Evolutionary conservation across 2,113 vertebrate genomes (phyloP).

Genomic region (Syngnathoides biaculeatus): DNA sequence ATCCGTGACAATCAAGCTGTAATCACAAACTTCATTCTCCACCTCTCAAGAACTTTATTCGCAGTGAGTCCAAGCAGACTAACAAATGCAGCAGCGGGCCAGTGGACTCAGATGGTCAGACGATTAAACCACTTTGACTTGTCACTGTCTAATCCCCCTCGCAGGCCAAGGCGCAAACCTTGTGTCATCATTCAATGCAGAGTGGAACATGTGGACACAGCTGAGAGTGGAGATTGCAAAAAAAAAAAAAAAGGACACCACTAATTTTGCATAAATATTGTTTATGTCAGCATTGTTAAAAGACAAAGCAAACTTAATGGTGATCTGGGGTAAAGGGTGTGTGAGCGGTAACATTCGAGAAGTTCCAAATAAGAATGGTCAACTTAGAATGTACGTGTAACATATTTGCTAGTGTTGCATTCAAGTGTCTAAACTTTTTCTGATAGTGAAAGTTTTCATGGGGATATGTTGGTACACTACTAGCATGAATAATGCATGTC

Average conservation of each 20-base stretch:
- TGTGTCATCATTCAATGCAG: conserved; percentile 31
- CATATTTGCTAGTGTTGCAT: background rate
- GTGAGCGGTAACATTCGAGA: no score
- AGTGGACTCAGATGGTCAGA: conserved; percentile 24
- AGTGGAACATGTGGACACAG: background rate
- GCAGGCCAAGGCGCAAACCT: conserved; percentile 24
- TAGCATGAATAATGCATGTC: background rate
- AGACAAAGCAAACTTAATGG: background rate
- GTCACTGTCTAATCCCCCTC: conserved; percentile 48
- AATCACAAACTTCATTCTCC: background rate
- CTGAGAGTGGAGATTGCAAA: background rate
- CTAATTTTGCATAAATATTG: background rate
- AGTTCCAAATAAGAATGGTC: background rate
- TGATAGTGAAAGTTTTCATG: background rate
- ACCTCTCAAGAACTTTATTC: background rate
- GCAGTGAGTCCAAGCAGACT: background rate
- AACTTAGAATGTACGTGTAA: no score
- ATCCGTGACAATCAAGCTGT: no score
- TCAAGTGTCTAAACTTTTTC: background rate
- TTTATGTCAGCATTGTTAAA: conserved; percentile 37
- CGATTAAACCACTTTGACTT: conserved; percentile 56
- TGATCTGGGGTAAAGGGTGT: no score
- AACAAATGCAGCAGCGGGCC: conserved; percentile 9
- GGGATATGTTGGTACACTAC: background rate
- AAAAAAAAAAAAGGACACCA: conserved; percentile 1